A percentile compares a stretch with the other conserved stretches of the same genome.
phyloP scores from a whole-genome alignment of 1,140 invertebrate genomes.

The Micrasema minimum region DNA sequence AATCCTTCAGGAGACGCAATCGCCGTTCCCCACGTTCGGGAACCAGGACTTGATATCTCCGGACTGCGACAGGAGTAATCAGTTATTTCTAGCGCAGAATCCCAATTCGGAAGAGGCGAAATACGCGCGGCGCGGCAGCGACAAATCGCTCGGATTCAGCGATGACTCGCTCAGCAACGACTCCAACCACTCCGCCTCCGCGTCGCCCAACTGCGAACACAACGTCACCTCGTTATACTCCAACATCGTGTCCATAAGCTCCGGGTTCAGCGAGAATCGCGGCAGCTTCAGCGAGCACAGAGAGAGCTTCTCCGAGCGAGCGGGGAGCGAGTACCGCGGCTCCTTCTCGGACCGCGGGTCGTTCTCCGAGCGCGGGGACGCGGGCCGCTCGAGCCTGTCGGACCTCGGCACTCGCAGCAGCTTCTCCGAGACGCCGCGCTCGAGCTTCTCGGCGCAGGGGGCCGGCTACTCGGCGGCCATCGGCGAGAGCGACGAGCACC shows the following conservation, averaged over 20 bases:
- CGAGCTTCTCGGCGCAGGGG: slow-evolving; percentile 64
- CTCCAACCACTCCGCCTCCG: slow-evolving; percentile 63
- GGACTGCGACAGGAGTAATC: slow-evolving; percentile 57
- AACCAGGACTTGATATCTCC: slow-evolving; percentile 39
- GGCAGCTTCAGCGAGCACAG: slow-evolving; percentile 64
- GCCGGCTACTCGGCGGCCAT: slow-evolving; percentile 51
- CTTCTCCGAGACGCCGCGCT: slow-evolving; percentile 65
- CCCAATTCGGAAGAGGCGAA: slow-evolving; percentile 55
- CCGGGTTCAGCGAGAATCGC: slow-evolving; percentile 64
- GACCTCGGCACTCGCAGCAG: slow-evolving; percentile 60
- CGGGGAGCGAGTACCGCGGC: slow-evolving; percentile 50
- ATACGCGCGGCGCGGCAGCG: slow-evolving; percentile 65
- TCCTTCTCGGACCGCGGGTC: slow-evolving; percentile 63
- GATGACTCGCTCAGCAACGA: slow-evolving; percentile 76
- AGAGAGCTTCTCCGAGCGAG: slow-evolving; percentile 60
- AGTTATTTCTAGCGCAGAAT: slow-evolving; percentile 55
- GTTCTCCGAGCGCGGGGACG: slow-evolving; percentile 64
- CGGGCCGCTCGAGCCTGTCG: slow-evolving; percentile 61
- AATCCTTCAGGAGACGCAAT: slow-evolving; percentile 27
- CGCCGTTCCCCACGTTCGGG: slow-evolving; percentile 48
- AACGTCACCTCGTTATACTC: slow-evolving; percentile 65
- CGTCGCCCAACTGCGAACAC: slow-evolving; percentile 65
- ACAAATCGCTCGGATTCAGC: slow-evolving; percentile 74
- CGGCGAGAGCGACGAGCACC: slow-evolving; percentile 63
- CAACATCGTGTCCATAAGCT: slow-evolving; percentile 64